Evolutionary conservation across 2,888 invertebrate genomes (phyloP).

Genomic region (Pocota personata): DNA sequence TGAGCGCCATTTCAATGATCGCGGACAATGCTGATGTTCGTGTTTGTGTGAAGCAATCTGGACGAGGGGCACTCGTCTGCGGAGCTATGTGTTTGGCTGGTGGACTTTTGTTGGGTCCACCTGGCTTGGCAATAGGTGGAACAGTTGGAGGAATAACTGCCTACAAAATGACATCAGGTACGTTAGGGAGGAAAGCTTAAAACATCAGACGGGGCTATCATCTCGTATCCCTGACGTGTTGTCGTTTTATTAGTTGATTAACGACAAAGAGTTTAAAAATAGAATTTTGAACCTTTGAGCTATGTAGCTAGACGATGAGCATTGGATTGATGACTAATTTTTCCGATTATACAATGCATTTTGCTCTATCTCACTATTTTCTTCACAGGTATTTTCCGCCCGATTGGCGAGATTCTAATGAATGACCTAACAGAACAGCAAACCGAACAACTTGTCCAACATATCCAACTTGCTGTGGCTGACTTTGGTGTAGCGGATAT

Average conservation of each 20-base stretch:
- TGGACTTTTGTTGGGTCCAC: constrained; percentile 80
- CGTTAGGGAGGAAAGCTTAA: constrained; percentile 42
- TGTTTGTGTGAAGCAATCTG: constrained; percentile 79
- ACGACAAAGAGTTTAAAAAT: constrained; percentile 19
- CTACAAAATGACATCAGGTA: constrained; percentile 79
- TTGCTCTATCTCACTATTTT: neutral
- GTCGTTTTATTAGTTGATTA: constrained; percentile 6
- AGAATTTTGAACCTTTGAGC: constrained; percentile 9
- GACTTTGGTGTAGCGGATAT: constrained; percentile 79
- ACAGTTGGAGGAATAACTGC: constrained; percentile 80
- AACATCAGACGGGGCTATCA: neutral
- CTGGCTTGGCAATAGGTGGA: constrained; percentile 81
- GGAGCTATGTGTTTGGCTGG: constrained; percentile 80
- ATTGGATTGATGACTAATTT: neutral
- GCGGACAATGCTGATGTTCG: constrained; percentile 80
- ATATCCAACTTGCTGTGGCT: constrained; percentile 78
- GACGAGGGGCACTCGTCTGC: constrained; percentile 80
- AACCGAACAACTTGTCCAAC: constrained; percentile 78
- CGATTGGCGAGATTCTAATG: constrained; percentile 80
- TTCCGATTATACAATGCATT: neutral
- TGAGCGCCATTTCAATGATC: constrained; percentile 80
- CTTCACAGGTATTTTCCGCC: constrained; percentile 78
- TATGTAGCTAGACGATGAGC: neutral
- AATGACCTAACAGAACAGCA: constrained; percentile 80
- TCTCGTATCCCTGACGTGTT: constrained; percentile 33